A percentile compares a stretch with the other conserved stretches of the same genome.
These are phyloP conservation scores for Drosophila borborema DNA, from an alignment of 2,888 invertebrate species.

Conservation along the genomic window DNA sequence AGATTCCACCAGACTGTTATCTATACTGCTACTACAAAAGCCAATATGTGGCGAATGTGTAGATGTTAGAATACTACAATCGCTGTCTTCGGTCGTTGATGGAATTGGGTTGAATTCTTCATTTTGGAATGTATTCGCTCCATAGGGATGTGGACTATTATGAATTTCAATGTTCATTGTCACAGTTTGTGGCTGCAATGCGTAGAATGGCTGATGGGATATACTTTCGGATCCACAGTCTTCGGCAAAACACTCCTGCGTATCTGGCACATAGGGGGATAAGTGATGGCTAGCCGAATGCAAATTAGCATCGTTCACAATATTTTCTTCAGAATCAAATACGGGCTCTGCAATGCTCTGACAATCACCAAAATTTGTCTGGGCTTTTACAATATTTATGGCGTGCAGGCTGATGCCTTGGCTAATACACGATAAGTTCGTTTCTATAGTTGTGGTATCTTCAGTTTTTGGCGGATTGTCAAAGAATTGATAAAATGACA, in stretches of 20 bases:
- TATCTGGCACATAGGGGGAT: constrained; percentile 59
- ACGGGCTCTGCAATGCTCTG: constrained; percentile 62
- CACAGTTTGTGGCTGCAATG: constrained; percentile 74
- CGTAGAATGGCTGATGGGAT: constrained; percentile 48
- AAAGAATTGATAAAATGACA: constrained; percentile 47
- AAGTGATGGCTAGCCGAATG: constrained; percentile 83
- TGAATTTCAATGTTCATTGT: constrained; percentile 83
- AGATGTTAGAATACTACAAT: constrained; percentile 75
- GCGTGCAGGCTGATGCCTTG: constrained; percentile 33
- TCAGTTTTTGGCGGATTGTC: constrained; percentile 58
- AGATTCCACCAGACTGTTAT: constrained; percentile 60
- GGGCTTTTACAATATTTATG: constrained; percentile 30
- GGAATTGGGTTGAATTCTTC: constrained; percentile 75
- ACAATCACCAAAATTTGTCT: constrained; percentile 55
- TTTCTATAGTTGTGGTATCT: constrained; percentile 57
- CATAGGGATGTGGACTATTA: constrained; percentile 67
- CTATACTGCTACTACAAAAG: constrained; percentile 53
- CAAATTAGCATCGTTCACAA: constrained; percentile 84
- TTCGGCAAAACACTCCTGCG: constrained; percentile 63
- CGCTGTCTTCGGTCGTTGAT: constrained; percentile 76
- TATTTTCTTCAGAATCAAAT: constrained; percentile 78
- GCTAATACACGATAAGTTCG: constrained; percentile 34
- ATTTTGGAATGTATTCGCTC: constrained; percentile 75
- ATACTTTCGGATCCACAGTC: constrained; percentile 60
- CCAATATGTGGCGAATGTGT: constrained; percentile 74